A percentile compares a stretch with the other conserved stretches of the same genome.
phyloP scores from a whole-genome alignment of 2,888 invertebrate genomes.

The Hartigia nigra region DNA sequence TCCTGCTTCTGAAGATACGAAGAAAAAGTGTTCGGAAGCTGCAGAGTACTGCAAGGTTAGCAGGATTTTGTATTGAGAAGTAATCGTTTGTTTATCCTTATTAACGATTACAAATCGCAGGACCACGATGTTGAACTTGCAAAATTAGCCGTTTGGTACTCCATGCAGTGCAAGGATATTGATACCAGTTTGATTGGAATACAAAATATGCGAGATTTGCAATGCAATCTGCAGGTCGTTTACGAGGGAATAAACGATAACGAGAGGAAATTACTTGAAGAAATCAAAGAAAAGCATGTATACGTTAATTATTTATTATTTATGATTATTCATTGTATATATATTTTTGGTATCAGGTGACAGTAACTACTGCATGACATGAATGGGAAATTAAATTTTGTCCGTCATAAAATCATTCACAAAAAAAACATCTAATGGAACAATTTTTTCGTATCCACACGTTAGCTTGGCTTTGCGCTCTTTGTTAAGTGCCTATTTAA shows the following conservation, averaged over 20 bases:
- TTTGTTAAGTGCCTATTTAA: background rate
- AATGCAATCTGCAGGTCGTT: conserved; percentile 74
- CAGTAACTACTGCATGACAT: background rate
- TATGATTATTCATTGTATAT: background rate
- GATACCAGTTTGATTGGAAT: conserved; percentile 83
- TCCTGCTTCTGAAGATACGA: conserved; percentile 76
- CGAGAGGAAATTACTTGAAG: conserved; percentile 73
- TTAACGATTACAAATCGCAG: conserved; percentile 53
- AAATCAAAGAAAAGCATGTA: conserved; percentile 74
- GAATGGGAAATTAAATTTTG: background rate
- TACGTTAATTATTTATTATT: background rate
- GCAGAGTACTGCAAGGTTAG: conserved; percentile 75
- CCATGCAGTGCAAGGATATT: conserved; percentile 71
- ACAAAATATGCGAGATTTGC: conserved; percentile 73
- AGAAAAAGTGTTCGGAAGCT: conserved; percentile 73
- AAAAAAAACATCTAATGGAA: background rate
- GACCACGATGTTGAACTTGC: conserved; percentile 75
- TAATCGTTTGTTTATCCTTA: background rate
- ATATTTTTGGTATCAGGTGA: background rate
- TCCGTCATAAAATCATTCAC: background rate
- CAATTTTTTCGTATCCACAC: background rate
- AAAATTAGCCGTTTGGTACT: conserved; percentile 77
- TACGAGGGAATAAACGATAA: conserved; percentile 73
- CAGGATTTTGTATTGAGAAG: background rate
- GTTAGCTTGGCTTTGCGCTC: background rate